Conservation (phyloP, 2,797 vertebrate genomes). For the Arctocebus calabarensis region DNA sequence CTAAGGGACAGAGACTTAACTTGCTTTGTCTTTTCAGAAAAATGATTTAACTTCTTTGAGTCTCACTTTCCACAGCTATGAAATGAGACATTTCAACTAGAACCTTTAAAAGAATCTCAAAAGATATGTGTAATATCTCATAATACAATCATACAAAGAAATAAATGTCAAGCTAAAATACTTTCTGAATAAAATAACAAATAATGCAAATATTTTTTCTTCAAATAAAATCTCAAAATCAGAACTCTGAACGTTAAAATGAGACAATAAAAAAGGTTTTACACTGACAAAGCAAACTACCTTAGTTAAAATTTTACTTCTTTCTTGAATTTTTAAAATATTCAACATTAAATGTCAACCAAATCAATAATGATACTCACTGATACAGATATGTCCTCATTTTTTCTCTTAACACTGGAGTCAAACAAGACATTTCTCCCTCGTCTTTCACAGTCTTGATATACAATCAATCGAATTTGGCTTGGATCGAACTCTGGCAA, state of each 20-base stretch:
- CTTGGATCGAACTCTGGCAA: conserved; percentile 96
- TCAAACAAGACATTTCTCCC: conserved; percentile 99
- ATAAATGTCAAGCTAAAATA: conserved; percentile 63
- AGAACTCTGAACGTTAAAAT: conserved; percentile 54
- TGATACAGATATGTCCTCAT: conserved; percentile 93
- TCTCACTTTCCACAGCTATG: not conserved
- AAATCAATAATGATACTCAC: conserved; percentile 89
- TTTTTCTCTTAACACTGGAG: conserved; percentile 95
- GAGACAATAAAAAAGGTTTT: conserved; percentile 15
- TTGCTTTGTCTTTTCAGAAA: conserved; percentile 40
- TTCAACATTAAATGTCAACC: not conserved
- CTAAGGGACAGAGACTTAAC: not conserved
- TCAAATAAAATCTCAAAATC: conserved; percentile 38
- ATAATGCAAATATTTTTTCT: not conserved
- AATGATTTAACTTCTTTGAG: conserved; percentile 34
- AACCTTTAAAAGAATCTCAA: not conserved
- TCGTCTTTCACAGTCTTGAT: conserved; percentile 98
- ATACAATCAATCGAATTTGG: conserved; percentile 98
- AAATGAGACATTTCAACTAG: not conserved
- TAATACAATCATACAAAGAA: not conserved
- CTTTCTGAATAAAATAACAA: conserved; percentile 8
- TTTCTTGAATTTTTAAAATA: conserved; percentile 62
- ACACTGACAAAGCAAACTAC: not conserved
- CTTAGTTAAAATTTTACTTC: conserved; percentile 17
- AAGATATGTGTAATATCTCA: not conserved